Percentiles rank a stretch among this genome's conserved stretches.
These are phyloP conservation scores for Caenorhabditis panamensis DNA, from an alignment of 2,888 invertebrate species.

Conservation along the genomic window DNA sequence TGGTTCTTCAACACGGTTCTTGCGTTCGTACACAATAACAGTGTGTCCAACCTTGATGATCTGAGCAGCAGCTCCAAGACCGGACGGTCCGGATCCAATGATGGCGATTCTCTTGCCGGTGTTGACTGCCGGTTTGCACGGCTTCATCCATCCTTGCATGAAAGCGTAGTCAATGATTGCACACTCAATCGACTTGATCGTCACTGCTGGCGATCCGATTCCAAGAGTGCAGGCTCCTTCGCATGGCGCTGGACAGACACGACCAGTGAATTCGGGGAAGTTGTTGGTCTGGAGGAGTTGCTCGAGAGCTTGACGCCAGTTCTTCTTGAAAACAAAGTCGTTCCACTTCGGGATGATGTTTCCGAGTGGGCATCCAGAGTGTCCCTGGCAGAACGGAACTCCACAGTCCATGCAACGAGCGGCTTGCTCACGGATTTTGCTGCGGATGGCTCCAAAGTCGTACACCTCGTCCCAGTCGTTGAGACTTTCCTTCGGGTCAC, in stretches of 20 bases:
- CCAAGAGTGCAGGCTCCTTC: conserved; percentile 97
- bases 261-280: conserved; percentile 88
- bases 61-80: conserved; percentile 96
- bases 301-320: conserved; percentile 86
- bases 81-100: conserved; percentile 89
- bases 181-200: conserved; percentile 99
- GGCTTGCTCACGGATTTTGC: conserved; percentile 90
- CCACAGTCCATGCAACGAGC: conserved; percentile 98
- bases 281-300: conserved; percentile 98
- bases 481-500: conserved; percentile 89
- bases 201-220: conserved; percentile 96
- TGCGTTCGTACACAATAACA: conserved; percentile 97
- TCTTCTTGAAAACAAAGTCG: conserved; percentile 89
- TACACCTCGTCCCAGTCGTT: conserved; percentile 94
- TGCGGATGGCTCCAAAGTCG: conserved; percentile 89
- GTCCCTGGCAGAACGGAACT: conserved; percentile 96
- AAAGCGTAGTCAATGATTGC: conserved; percentile 98
- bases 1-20: conserved; percentile 94
- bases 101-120: conserved; percentile 91
- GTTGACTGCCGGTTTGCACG: conserved; percentile 84
- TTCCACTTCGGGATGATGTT: conserved; percentile 99
- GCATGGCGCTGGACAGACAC: conserved; percentile 92
- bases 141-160: conserved; percentile 91
- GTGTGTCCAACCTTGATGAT: conserved; percentile 95
- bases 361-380: conserved; percentile 96